Percentiles rank a stretch among this genome's conserved stretches.
phyloP scores from a whole-genome alignment of 2,888 invertebrate genomes.

The Drosophila neutralis region DNA sequence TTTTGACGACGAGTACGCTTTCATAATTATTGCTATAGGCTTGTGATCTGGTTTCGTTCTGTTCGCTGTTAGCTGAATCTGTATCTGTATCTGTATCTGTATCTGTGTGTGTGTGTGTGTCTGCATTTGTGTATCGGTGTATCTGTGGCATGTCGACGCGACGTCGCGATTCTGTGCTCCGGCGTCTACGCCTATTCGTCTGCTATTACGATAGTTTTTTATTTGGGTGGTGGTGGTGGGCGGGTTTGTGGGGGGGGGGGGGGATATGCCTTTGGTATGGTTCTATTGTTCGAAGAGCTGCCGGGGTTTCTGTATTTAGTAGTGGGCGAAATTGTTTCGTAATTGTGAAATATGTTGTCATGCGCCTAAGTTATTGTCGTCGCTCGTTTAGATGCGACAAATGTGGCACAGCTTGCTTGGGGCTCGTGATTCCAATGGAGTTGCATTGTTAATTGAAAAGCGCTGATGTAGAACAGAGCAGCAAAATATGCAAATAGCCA shows the following conservation, averaged over 20 bases:
- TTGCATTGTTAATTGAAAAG: conserved; percentile 15
- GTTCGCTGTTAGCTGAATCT: conserved; percentile 8
- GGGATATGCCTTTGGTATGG: not conserved
- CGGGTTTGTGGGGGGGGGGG: not conserved
- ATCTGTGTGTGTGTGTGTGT: conserved; percentile 5
- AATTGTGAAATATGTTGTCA: conserved; percentile 77
- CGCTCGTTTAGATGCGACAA: conserved; percentile 62
- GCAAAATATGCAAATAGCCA: not conserved
- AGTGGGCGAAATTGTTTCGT: conserved; percentile 77
- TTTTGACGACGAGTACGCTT: conserved; percentile 58
- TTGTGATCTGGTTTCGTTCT: conserved; percentile 77
- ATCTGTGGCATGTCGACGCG: conserved; percentile 50
- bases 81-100: conserved; percentile 11
- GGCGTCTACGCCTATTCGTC: conserved; percentile 60
- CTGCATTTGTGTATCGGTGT: conserved; percentile 2
- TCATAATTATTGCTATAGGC: conserved; percentile 78
- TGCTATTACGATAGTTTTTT: conserved; percentile 33
- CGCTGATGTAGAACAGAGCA: not conserved
- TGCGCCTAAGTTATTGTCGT: conserved; percentile 59
- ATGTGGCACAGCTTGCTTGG: conserved; percentile 55
- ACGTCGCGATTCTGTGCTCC: conserved; percentile 41
- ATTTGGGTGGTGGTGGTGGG: not conserved
- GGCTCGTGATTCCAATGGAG: conserved; percentile 23
- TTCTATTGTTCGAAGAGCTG: conserved; percentile 71
- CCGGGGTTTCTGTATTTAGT: conserved; percentile 57